phyloP scores from a whole-genome alignment of 1,140 invertebrate genomes.

The Drosophila gunungcola region DNA sequence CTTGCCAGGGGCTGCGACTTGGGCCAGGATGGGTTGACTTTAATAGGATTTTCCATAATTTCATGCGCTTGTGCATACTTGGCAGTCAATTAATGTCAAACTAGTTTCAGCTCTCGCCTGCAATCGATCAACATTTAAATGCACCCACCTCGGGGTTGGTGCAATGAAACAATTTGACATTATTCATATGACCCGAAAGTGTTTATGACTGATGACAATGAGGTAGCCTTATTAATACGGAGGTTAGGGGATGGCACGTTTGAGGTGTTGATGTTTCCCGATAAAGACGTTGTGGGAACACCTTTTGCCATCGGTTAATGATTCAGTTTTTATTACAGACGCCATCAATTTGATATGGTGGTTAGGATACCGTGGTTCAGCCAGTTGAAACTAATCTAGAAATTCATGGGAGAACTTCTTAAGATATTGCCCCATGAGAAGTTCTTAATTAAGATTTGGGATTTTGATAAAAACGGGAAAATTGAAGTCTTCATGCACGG shows the following conservation, averaged over 20 bases:
- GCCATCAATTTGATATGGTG: slow-evolving; percentile 66
- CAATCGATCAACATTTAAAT: slow-evolving; percentile 78
- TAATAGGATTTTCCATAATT: slow-evolving; percentile 81
- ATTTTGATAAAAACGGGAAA: slow-evolving; percentile 20
- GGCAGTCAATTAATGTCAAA: slow-evolving; percentile 82
- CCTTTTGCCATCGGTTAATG: slow-evolving; percentile 54
- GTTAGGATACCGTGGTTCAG: slow-evolving; percentile 7
- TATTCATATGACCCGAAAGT: slow-evolving; percentile 54
- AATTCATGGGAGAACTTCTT: slow-evolving; percentile 47
- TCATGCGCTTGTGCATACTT: slow-evolving; percentile 82
- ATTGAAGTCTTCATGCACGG: slow-evolving; percentile 11
- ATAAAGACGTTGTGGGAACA: slow-evolving; percentile 61
- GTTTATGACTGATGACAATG: slow-evolving; percentile 71
- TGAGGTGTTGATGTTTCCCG: slow-evolving; percentile 58
- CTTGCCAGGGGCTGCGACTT: neutral
- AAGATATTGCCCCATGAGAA: neutral
- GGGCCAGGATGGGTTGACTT: slow-evolving; percentile 57
- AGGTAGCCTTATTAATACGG: slow-evolving; percentile 24
- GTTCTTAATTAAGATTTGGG: slow-evolving; percentile 36
- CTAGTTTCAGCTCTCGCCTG: slow-evolving; percentile 52
- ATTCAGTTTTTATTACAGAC: slow-evolving; percentile 43
- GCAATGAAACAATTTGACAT: slow-evolving; percentile 67
- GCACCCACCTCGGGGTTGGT: slow-evolving; percentile 35
- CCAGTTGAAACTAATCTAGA: slow-evolving; percentile 58
- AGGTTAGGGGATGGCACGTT: slow-evolving; percentile 8